Conservation (phyloP, 2,113 vertebrate species). For the Leptocoma aspasia region DNA sequence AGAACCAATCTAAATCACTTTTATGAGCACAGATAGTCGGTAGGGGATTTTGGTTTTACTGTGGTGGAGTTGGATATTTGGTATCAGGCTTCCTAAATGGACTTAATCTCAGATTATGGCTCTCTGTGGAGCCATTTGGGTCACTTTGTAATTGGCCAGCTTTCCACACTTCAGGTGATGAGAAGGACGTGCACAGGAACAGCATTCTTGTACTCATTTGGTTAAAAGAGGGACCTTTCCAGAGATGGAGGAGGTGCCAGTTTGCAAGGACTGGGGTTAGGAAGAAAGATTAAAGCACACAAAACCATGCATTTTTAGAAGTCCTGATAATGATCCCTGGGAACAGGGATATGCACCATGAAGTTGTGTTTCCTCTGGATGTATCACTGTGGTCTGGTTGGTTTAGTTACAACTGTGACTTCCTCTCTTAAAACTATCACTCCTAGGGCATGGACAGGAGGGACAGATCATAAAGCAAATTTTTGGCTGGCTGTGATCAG, state of each 20-base stretch:
- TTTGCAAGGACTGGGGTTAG: neutral
- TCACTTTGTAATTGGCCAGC: slow-evolving; percentile 7
- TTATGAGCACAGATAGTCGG: slow-evolving; percentile 31
- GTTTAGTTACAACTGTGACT: neutral
- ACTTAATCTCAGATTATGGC: slow-evolving; percentile 49
- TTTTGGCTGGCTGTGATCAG: neutral
- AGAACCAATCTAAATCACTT: slow-evolving; percentile 54
- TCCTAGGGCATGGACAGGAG: neutral
- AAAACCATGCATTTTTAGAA: neutral
- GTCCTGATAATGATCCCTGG: neutral
- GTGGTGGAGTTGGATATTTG: slow-evolving; percentile 6
- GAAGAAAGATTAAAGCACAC: neutral
- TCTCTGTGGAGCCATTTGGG: slow-evolving; percentile 31
- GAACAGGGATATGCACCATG: neutral
- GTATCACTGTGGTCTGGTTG: neutral
- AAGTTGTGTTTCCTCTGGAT: neutral
- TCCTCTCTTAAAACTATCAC: neutral
- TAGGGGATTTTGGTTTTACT: slow-evolving; percentile 45
- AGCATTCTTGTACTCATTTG: neutral
- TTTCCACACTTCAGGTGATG: slow-evolving; percentile 45
- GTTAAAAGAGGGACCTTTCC: neutral
- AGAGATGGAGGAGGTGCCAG: neutral
- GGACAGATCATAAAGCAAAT: neutral
- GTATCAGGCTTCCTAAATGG: slow-evolving; percentile 42
- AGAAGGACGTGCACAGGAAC: neutral